A percentile compares a stretch with the other conserved stretches of the same genome.
These are phyloP conservation scores for Trematomus bernacchii DNA, from an alignment of 2,797 vertebrate species.

Conservation along the genomic window DNA sequence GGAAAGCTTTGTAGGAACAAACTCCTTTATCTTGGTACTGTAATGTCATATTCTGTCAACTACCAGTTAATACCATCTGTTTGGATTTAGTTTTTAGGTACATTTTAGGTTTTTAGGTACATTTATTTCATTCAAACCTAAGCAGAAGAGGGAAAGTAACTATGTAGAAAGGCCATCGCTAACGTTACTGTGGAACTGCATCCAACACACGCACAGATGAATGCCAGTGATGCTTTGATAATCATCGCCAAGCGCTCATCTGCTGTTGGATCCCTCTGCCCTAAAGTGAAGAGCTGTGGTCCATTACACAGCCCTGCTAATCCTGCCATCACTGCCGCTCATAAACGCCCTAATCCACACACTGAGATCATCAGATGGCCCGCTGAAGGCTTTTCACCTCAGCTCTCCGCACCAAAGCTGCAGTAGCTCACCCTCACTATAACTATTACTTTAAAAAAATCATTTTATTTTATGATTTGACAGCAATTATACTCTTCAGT, in stretches of 20 bases:
- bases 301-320: constrained; percentile 70
- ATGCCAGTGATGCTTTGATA: constrained; percentile 46
- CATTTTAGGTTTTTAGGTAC: not conserved
- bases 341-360: constrained; percentile 66
- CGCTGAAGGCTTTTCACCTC: constrained; percentile 65
- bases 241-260: constrained; percentile 63
- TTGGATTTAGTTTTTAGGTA: constrained; percentile 5
- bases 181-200: constrained; percentile 23
- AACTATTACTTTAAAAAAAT: no score
- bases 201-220: constrained; percentile 32
- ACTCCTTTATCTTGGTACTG: constrained; percentile 12
- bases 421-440: constrained; percentile 4
- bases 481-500: not conserved
- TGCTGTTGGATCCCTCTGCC: constrained; percentile 41
- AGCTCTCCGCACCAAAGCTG: constrained; percentile 26
- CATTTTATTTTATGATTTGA: not conserved
- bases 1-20: constrained; percentile 18
- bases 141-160: not conserved
- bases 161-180: constrained; percentile 33
- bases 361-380: constrained; percentile 35
- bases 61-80: not conserved
- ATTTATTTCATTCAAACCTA: not conserved
- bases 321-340: constrained; percentile 65
- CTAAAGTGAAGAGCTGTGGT: constrained; percentile 67
- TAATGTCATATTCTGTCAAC: constrained; percentile 2